A percentile compares a stretch with the other conserved stretches of the same genome.
Evolutionary conservation across 2,888 invertebrate genomes (phyloP).

Genomic region (Osmoderma eremita): DNA sequence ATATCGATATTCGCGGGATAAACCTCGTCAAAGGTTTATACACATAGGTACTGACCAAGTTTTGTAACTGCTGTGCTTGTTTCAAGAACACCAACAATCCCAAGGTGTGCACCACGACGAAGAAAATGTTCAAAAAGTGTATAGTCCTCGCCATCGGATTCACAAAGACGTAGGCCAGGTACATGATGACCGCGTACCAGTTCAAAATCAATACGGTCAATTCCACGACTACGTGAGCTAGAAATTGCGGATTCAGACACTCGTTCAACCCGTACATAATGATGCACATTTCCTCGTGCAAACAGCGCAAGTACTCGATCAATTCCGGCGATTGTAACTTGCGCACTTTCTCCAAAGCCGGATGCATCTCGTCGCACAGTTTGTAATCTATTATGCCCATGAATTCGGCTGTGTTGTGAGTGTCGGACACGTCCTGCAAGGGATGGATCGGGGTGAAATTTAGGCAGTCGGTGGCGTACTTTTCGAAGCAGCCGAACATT

Average conservation of each 20-base stretch:
- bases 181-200: conserved; percentile 61
- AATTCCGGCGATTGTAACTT: conserved; percentile 52
- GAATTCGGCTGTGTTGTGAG: conserved; percentile 56
- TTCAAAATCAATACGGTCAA: conserved; percentile 58
- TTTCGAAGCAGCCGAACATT: conserved; percentile 60
- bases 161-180: conserved; percentile 57
- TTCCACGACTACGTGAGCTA: conserved; percentile 58
- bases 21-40: no score
- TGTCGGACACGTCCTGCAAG: conserved; percentile 53
- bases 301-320: conserved; percentile 58
- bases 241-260: conserved; percentile 59
- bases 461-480: conserved; percentile 55
- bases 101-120: conserved; percentile 56
- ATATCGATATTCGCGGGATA: no score
- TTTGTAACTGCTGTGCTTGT: conserved; percentile 58
- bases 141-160: conserved; percentile 54
- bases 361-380: conserved; percentile 57
- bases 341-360: conserved; percentile 46
- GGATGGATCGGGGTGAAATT: conserved; percentile 59
- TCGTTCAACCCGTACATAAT: conserved; percentile 57
- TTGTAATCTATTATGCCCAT: conserved; percentile 56
- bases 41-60: conserved; percentile 55
- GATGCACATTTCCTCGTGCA: conserved; percentile 60
- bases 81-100: conserved; percentile 59
- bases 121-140: conserved; percentile 58